Evolutionary conservation across 2,113 vertebrate species (phyloP).

Genomic region (Pterocles orientalis): DNA sequence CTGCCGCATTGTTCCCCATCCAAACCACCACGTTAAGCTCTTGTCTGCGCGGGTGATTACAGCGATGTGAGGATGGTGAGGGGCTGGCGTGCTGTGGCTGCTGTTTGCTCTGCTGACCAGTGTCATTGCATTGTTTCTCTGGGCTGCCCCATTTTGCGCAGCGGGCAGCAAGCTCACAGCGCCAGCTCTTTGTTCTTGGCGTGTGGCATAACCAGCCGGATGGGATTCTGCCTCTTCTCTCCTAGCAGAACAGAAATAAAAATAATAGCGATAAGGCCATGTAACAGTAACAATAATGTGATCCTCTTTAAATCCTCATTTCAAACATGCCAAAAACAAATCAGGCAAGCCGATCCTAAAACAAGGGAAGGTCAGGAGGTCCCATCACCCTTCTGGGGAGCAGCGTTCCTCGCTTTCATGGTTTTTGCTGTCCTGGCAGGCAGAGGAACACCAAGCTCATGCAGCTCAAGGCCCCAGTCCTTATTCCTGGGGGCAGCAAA

Average conservation of each 20-base stretch:
- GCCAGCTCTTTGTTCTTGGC: not conserved
- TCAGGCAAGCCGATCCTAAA: not conserved
- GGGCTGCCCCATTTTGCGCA: not conserved
- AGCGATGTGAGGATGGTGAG: fast-evolving
- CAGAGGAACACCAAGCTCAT: not conserved
- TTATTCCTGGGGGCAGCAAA: not conserved
- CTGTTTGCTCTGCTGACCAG: not conserved
- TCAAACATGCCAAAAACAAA: not conserved
- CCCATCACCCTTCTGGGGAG: not conserved
- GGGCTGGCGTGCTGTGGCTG: not conserved
- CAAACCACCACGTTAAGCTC: not conserved
- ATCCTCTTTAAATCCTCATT: not conserved
- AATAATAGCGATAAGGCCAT: not conserved
- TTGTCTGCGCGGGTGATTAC: not conserved
- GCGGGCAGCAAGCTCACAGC: not conserved
- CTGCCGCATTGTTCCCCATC: not conserved
- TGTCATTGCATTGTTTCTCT: not conserved
- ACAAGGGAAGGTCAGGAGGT: not conserved
- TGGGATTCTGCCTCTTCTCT: not conserved
- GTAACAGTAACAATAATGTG: too few relatives aligned
- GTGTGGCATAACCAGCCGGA: not conserved
- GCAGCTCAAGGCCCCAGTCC: not conserved
- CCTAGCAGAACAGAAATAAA: not conserved
- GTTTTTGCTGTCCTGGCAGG: not conserved
- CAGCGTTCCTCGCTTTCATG: not conserved